phyloP scores from a whole-genome alignment of 2,888 invertebrate species.

The Agrilus cyanescens region DNA sequence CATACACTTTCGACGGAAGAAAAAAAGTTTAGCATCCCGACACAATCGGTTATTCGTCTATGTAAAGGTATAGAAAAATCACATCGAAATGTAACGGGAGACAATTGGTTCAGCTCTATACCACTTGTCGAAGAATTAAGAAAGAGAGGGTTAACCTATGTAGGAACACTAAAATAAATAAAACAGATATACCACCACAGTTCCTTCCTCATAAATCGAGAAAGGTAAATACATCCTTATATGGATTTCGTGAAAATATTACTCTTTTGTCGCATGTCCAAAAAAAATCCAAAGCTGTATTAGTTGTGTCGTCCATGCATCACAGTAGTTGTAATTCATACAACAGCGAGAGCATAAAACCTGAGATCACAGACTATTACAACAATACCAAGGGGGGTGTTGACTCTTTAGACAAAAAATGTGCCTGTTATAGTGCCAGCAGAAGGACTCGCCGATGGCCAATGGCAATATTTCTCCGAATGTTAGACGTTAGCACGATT shows the following conservation, averaged over 20 bases:
- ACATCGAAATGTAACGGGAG: too few species aligned
- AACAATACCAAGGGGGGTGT: conserved; percentile 18
- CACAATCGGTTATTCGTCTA: too few species aligned
- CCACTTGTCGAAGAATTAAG: too few species aligned
- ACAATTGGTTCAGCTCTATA: too few species aligned
- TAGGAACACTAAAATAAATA: conserved; percentile 23
- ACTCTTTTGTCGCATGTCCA: conserved; percentile 17
- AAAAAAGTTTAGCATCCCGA: too few species aligned
- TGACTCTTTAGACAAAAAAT: conserved; percentile 9
- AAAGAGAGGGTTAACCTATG: conserved; percentile 13
- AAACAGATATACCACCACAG: conserved; percentile 19
- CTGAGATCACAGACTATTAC: conserved; percentile 17
- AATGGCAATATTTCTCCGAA: conserved; percentile 4
- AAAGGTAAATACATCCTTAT: conserved; percentile 11
- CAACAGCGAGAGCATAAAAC: conserved; percentile 11
- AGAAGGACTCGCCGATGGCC: conserved; percentile 1
- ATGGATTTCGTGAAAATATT: conserved; percentile 17
- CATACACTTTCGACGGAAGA: too few species aligned
- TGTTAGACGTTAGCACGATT: conserved; percentile 3
- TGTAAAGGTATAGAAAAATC: too few species aligned
- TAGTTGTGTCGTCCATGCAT: conserved; percentile 18
- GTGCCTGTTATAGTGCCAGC: neutral
- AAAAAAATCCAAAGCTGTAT: conserved; percentile 16
- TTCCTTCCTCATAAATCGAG: conserved; percentile 17
- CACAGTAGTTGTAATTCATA: conserved; percentile 5